Base-by-base conservation (phyloP, 2,888 invertebrate species). In the Alsophila aescularia region DNA sequence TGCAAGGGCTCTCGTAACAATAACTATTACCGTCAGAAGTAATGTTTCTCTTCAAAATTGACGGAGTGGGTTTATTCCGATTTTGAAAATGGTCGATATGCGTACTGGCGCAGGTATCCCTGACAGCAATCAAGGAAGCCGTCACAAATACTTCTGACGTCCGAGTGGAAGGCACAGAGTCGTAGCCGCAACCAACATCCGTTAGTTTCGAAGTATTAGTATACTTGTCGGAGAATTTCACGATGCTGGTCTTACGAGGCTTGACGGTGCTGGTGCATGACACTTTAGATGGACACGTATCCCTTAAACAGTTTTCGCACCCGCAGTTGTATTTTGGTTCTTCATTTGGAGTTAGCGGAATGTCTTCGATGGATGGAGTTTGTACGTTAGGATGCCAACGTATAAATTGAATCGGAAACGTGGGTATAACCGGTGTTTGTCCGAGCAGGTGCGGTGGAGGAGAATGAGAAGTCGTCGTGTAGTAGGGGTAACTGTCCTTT, bases 141-240 rank as follows among this genome's bases (percentile, higher is more conserved):
- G 68, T 50, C 3, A 71, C 56, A 1, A 70, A 67, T 2, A 58
- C 62, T 2, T 73, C 57, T 16, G 61, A 58, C 15, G 52, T 32
- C 39, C 52, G 32, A 1, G 66, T 72, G 0, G 70, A 66, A 2
- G 65, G 45, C 2, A 53, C 52, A 0, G 63, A 52, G 1, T 60
- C 41, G 2, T 58, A 55, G 2, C 77, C 77, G 36, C 83, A 83
- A 12, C 69, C 66, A 0, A 73, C 74, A 45, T 85, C 81, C 7
- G 64, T 70, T n/a, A 79, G n/a, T 15, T 58, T 73, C 0, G 67
- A 66, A 7, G 89, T 89, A 85, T 85, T 87, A 0, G 88, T 87
- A 24, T 49, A 62, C 12, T 62, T 75, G 49, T 88, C 83, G 15
- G 60, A 58, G 56, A 83, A 87, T 0, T 63, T 79, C 72, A 76